Conservation (phyloP, 2,797 vertebrate species). For the Pipistrellus kuhlii region DNA sequence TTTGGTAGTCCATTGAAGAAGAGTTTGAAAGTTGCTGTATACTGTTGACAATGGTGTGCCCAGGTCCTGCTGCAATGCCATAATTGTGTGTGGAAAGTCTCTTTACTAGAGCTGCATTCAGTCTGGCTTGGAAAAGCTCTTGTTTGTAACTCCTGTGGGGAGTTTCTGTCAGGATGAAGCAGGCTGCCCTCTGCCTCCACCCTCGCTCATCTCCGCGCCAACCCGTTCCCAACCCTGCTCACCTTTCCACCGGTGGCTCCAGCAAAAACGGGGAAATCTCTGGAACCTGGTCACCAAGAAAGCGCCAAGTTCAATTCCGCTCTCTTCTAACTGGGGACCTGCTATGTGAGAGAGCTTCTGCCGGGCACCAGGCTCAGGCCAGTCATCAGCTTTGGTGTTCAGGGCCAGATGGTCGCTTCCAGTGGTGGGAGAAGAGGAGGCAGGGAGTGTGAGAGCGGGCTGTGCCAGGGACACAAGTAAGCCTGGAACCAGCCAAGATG, state of each 20-base stretch:
- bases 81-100: slow-evolving; percentile 90
- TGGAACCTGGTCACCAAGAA: background rate
- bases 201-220: background rate
- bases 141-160: background rate
- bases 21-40: slow-evolving; percentile 88
- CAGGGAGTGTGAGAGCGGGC: background rate
- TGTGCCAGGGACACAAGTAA: background rate
- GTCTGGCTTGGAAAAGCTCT: slow-evolving; percentile 86
- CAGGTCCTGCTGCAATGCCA: slow-evolving; percentile 90
- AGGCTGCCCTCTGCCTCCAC: background rate
- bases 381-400: background rate
- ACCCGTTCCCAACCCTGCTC: background rate
- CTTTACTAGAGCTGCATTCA: slow-evolving; percentile 91
- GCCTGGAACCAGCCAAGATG: background rate
- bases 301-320: background rate
- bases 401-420: background rate
- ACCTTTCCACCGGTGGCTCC: background rate
- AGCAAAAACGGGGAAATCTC: background rate
- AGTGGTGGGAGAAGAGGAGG: background rate
- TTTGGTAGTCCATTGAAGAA: slow-evolving; percentile 84
- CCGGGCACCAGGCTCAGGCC: background rate
- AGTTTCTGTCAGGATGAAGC: background rate
- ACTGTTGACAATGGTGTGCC: slow-evolving; percentile 89
- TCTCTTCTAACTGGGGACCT: background rate
- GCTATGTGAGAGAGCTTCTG: background rate